Evolutionary conservation across 2,113 vertebrate species (phyloP), one percentile per base, ranked within the genome.

Genomic region (Coptodon rendalli): DNA sequence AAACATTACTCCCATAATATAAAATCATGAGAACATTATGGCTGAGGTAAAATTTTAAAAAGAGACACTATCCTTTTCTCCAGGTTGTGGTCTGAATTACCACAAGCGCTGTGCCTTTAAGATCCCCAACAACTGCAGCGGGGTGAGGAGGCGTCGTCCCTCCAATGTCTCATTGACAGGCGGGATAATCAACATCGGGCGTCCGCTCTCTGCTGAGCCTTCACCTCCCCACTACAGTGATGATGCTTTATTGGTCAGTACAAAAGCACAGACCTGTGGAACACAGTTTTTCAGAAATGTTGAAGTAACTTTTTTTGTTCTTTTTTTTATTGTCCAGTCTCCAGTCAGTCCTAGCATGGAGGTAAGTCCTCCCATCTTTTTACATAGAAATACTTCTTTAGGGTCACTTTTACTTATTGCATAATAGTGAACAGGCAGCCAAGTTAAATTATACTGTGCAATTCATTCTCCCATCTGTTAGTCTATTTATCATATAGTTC

Each of bases 101-200:
- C 98, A 99, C 93, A 99, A 99, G 93, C 97, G 98, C 61, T 99
- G 99, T 95, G 98, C 98, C 5, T 99, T 99, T 96, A 99, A 99
- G 95, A 99, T 99, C 83, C 98, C 98, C 3, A 99, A 99, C 93
- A 98, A 99, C 93, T 99, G 99, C 96, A 99, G 98, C 12, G 98
- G 98, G 0, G 96, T 99, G 66, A 96, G 97, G 59, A 97, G 98
- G 80, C 97, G 99, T 0, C 97, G 98, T 5, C 96, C 98, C 10
- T 99, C 99, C 2, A 99, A 98, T 0, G 97, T 99, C 6, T 99
- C 98, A 11, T 96, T 99, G 53, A 98, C 98, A 1, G 98, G 98
- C 2, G 98, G 97, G 45, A 92, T 98, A 76, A 94, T 95, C 82
- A 97, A 97, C 81, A 88, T 98, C 52, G 95, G 96, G 3, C 97